Evolutionary conservation across 2,797 vertebrate species (phyloP).

Genomic region (Alouatta caraya): DNA sequence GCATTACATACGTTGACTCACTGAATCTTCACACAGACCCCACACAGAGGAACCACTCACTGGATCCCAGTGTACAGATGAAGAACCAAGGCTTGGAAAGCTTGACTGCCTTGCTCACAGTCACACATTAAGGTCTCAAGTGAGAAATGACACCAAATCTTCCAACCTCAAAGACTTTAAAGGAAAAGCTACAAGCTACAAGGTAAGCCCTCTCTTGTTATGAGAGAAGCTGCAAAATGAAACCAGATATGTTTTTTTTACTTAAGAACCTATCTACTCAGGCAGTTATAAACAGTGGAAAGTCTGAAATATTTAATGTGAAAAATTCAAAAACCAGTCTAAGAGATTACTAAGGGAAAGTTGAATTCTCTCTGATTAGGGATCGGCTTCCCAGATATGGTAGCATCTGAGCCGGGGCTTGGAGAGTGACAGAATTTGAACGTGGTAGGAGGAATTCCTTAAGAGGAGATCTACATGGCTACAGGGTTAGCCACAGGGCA

Average conservation of each 20-base stretch:
- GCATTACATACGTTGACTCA: too few species aligned
- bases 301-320: not conserved
- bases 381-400: not conserved
- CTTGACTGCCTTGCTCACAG: not conserved
- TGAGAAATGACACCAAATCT: not conserved
- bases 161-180: not conserved
- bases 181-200: not conserved
- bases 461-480: not conserved
- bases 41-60: not conserved
- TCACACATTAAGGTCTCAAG: not conserved
- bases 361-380: not conserved
- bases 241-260: not conserved
- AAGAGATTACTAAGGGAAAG: not conserved
- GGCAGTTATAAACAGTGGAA: not conserved
- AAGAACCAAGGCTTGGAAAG: not conserved
- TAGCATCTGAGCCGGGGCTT: not conserved
- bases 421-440: not conserved
- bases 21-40: not conserved
- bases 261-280: not conserved
- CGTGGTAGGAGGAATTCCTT: not conserved
- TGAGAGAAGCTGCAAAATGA: not conserved
- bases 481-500: not conserved
- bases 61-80: not conserved
- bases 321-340: not conserved
- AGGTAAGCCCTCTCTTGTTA: not conserved